Evolutionary conservation across 1,140 invertebrate genomes (phyloP).

Genomic region (Popillia japonica): DNA sequence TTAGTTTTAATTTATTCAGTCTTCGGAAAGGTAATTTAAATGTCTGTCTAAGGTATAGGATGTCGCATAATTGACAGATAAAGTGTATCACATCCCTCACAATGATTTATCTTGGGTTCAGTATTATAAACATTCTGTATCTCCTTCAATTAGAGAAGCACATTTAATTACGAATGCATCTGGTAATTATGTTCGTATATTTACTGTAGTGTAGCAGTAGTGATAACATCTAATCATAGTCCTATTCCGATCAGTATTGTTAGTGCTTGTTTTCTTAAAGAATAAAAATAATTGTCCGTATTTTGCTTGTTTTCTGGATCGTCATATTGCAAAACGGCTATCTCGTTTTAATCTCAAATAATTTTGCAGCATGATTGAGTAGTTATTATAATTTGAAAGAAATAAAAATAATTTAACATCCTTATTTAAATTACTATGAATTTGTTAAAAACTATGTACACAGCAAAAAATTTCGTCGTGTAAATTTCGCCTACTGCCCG

Average conservation of each 20-base stretch:
- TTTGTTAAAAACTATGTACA: no score
- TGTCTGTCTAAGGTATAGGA: slow-evolving; percentile 10
- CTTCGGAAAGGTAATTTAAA: slow-evolving; percentile 27
- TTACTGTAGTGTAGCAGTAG: not conserved
- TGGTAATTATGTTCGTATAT: slow-evolving; percentile 16
- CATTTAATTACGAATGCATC: slow-evolving; percentile 8
- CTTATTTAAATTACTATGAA: no score
- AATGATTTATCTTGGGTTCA: slow-evolving; percentile 24
- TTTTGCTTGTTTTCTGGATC: no score
- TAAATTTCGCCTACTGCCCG: no score
- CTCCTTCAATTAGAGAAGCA: slow-evolving; percentile 23
- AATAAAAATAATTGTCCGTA: not conserved
- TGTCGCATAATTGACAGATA: slow-evolving; percentile 33
- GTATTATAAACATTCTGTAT: slow-evolving; percentile 30
- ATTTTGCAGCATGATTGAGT: not conserved
- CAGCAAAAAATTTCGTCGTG: no score
- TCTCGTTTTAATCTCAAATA: not conserved
- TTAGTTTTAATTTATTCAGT: slow-evolving; percentile 31
- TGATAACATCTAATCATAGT: not conserved
- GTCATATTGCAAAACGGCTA: no score
- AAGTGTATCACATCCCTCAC: slow-evolving; percentile 31
- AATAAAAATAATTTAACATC: not conserved
- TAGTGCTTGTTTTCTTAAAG: not conserved
- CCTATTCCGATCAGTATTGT: not conserved
- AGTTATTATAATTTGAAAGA: not conserved